phyloP scores from a whole-genome alignment of 2,797 vertebrate species.

The Ammospiza maritima region DNA sequence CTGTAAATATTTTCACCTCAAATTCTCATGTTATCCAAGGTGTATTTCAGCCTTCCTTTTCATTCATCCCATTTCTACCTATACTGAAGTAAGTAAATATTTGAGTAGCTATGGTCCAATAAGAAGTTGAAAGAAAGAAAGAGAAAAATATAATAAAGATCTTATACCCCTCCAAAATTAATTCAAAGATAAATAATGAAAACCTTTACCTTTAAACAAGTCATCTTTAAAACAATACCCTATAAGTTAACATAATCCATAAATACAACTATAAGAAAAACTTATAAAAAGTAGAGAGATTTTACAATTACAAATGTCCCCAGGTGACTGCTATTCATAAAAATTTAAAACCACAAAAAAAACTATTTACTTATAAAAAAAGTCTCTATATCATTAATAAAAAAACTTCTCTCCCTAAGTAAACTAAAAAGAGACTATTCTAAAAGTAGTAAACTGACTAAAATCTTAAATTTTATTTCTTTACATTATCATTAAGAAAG shows the following conservation, averaged over 20 bases:
- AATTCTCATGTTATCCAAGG: neutral
- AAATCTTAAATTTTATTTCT: neutral
- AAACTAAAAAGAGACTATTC: neutral
- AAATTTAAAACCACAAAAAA: neutral
- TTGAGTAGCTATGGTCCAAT: neutral
- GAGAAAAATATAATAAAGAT: neutral
- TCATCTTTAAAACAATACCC: neutral
- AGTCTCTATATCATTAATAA: neutral
- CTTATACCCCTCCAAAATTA: neutral
- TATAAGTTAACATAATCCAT: neutral
- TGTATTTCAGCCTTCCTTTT: neutral
- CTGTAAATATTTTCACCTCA: neutral
- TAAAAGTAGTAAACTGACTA: neutral
- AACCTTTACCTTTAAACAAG: neutral
- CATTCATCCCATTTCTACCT: neutral
- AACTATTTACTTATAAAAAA: neutral
- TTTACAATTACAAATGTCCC: neutral
- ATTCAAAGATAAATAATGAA: neutral
- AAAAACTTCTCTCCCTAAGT: neutral
- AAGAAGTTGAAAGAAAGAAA: neutral
- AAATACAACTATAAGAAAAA: neutral
- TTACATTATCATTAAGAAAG: neutral
- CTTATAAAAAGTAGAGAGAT: neutral
- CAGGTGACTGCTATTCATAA: neutral
- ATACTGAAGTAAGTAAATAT: neutral